Evolutionary conservation across 2,888 invertebrate species (phyloP), one percentile per base, ranked within the genome.

Genomic region (Ophion ellenae): DNA sequence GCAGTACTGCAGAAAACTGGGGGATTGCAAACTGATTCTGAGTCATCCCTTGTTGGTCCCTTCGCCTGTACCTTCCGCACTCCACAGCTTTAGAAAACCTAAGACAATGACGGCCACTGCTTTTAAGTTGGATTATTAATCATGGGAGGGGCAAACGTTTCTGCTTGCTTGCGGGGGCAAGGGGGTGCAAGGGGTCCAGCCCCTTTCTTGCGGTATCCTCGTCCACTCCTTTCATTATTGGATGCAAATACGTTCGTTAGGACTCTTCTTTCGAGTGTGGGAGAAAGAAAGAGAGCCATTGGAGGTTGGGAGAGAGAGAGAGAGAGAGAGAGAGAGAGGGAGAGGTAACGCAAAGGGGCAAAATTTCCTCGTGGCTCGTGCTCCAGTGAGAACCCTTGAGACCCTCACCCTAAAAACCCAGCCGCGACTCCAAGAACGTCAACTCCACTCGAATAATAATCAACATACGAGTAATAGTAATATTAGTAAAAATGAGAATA

Each of bases 231-330:
- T 91, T 90, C 90, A 91, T 91, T 90, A 91, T 92, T 90, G 88
- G 89, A 91, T 91, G 91, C 89, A 92, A 91, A 91, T 91, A 88
- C 89, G 90, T 89, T 91, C 90, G 91, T 92, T 90, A 91, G 89
- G 87, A 82, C 78, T 84, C 83, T 87, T 76, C 89, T 90, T 90
- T 90, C 86, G 80, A 89, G 88, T 85, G 70, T 87, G 80, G n/a
- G 77, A n/a, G 66, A 69, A 14, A 47, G 47, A 47, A 14, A 47
- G 47, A 47, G 14, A 47, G 47, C 40, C 4, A 5, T 40, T 40
- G 14, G 14, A 17, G 14, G 17, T 0, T 17, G 53, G 14, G 11
- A 47, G 47, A 47, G 17, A 17, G 53, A 53, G 4, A 17, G 17
- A 53, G 53, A 53, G 53, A 53, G 4, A 2, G 14, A 17, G 53